These are phyloP conservation scores for Margaritifera margaritifera DNA, from an alignment of 2,888 invertebrate species.

Conservation along the genomic window DNA sequence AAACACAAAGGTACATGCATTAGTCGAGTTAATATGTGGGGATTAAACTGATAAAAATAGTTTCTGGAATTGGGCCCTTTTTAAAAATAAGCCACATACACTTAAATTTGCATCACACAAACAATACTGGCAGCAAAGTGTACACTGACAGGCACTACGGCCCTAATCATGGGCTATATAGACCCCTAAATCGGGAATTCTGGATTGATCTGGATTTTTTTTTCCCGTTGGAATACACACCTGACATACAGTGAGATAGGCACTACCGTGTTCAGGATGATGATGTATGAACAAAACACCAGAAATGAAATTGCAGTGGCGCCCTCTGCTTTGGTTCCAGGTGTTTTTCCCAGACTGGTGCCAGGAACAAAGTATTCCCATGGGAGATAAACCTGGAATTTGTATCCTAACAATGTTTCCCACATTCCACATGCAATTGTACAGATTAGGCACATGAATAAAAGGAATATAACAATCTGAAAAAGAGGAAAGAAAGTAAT, in stretches of 20 bases:
- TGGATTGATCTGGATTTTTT: background rate
- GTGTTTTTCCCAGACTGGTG: conserved; percentile 31
- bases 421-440: conserved; percentile 98
- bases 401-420: conserved; percentile 89
- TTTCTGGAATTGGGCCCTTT: too few relatives aligned
- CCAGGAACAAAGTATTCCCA: conserved; percentile 94
- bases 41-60: too few relatives aligned
- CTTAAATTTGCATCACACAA: too few relatives aligned
- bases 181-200: too few relatives aligned
- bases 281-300: conserved; percentile 99
- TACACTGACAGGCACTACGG: too few relatives aligned
- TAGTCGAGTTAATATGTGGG: too few relatives aligned
- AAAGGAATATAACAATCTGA: conserved; percentile 97
- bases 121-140: too few relatives aligned
- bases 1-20: too few relatives aligned
- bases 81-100: too few relatives aligned
- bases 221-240: conserved; percentile 76
- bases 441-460: conserved; percentile 97
- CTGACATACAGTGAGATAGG: conserved; percentile 99
- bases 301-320: conserved; percentile 90
- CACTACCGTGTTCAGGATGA: conserved; percentile 99
- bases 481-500: conserved; percentile 62
- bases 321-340: conserved; percentile 50
- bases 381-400: conserved; percentile 81
- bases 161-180: too few relatives aligned